phyloP scores from a whole-genome alignment of 1,140 invertebrate genomes.

The Drosophila albomicans region DNA sequence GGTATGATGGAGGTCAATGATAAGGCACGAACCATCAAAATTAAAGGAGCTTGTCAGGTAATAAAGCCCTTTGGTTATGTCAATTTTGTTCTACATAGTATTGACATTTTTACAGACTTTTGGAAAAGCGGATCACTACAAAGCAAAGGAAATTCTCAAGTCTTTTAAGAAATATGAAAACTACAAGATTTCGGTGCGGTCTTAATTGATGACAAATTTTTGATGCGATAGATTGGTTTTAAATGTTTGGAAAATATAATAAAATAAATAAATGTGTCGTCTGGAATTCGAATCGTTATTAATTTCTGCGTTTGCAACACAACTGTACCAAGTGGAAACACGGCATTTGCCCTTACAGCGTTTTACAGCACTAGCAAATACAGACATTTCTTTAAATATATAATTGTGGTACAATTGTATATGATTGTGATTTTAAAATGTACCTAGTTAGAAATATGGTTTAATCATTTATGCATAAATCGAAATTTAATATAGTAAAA shows the following conservation, averaged over 20 bases:
- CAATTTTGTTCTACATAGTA: not conserved
- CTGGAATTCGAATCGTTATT: not conserved
- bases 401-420: too few species aligned
- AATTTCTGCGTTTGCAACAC: not conserved
- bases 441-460: too few species aligned
- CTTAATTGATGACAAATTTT: not conserved
- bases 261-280: not conserved
- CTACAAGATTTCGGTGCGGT: slow-evolving; percentile 28
- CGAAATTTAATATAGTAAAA: too few species aligned
- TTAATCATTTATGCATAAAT: too few species aligned
- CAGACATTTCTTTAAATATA: too few species aligned
- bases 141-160: slow-evolving; percentile 45
- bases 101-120: slow-evolving; percentile 45
- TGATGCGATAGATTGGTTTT: not conserved
- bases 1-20: slow-evolving; percentile 41
- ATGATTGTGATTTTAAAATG: too few species aligned
- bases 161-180: slow-evolving; percentile 28
- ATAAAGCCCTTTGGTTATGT: not conserved
- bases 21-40: slow-evolving; percentile 12
- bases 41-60: slow-evolving; percentile 55
- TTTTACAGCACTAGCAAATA: too few species aligned
- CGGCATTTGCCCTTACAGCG: too few species aligned
- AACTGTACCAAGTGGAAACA: too few species aligned
- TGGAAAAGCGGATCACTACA: slow-evolving; percentile 53
- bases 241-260: not conserved